Evolutionary conservation across 2,888 invertebrate genomes (phyloP).

Genomic region (Lomographa bimaculata): DNA sequence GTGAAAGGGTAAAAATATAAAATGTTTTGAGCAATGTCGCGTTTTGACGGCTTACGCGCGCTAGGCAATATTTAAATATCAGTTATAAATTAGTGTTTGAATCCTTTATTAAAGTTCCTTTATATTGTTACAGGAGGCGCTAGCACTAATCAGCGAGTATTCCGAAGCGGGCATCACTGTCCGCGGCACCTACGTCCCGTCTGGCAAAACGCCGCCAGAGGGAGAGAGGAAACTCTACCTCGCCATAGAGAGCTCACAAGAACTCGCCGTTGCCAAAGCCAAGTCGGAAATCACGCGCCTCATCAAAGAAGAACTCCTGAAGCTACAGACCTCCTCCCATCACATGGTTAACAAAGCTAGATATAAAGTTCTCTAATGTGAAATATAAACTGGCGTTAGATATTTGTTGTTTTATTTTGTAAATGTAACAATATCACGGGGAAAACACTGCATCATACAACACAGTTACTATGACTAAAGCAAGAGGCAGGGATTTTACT

Average conservation of each 20-base stretch:
- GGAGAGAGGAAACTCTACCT: slow-evolving; percentile 98
- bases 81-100: no score
- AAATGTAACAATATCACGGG: no score
- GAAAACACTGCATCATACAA: no score
- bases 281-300: slow-evolving; percentile 98
- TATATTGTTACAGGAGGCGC: slow-evolving; percentile 88
- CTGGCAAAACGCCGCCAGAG: slow-evolving; percentile 94
- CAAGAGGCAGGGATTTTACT: no score
- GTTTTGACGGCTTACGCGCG: no score
- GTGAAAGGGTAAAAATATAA: no score
- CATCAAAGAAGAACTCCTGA: slow-evolving; percentile 98
- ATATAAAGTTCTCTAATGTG: slow-evolving; percentile 94
- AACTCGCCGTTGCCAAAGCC: slow-evolving; percentile 97
- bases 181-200: slow-evolving; percentile 96
- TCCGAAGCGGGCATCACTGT: slow-evolving; percentile 99
- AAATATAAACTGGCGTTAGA: slow-evolving; percentile 44
- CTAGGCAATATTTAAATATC: no score
- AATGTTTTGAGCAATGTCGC: no score
- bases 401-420: slow-evolving; percentile 36
- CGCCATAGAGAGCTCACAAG: slow-evolving; percentile 99
- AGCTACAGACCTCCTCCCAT: slow-evolving; percentile 93
- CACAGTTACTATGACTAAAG: no score
- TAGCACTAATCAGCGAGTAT: slow-evolving; percentile 99
- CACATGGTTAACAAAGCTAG: slow-evolving; percentile 95
- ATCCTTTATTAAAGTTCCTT: no score